These are phyloP conservation scores for Ellobius talpinus DNA, from an alignment of 2,113 vertebrate genomes.

Conservation along the genomic window DNA sequence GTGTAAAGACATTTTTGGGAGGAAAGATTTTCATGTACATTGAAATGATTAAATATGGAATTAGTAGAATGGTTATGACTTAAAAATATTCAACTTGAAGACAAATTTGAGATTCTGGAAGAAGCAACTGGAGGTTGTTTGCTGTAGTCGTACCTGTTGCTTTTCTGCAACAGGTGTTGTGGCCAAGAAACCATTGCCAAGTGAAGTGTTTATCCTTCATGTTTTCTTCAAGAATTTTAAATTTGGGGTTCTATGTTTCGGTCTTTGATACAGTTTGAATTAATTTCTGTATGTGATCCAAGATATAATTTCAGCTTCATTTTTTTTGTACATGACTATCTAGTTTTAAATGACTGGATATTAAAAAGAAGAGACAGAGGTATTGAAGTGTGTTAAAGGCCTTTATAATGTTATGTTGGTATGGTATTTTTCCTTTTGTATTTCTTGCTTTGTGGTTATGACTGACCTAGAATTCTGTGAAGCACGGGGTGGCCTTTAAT, in stretches of 20 bases:
- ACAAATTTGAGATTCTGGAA: background rate
- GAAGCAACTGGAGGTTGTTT: background rate
- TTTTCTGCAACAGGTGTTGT: background rate
- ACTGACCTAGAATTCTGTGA: background rate
- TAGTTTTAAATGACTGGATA: background rate
- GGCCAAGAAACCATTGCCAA: background rate
- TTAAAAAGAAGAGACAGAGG: background rate
- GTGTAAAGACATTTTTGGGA: background rate
- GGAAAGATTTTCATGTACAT: background rate
- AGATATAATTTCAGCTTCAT: background rate
- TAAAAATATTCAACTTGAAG: conserved; percentile 42
- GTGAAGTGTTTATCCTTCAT: background rate
- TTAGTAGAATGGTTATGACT: background rate
- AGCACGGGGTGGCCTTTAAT: background rate
- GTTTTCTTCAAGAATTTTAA: conserved; percentile 19
- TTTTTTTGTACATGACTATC: background rate
- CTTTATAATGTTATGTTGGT: background rate
- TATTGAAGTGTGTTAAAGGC: background rate
- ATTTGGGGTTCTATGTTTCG: background rate
- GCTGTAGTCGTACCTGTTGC: background rate
- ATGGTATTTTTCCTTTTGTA: conserved; percentile 30
- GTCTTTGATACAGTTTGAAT: background rate
- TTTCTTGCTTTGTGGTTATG: background rate
- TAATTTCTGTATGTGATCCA: background rate
- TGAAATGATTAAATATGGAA: background rate